Evolutionary conservation across 1,140 invertebrate species (phyloP), one percentile per base, ranked within the genome.

Genomic region (Trichonephila inaurata): DNA sequence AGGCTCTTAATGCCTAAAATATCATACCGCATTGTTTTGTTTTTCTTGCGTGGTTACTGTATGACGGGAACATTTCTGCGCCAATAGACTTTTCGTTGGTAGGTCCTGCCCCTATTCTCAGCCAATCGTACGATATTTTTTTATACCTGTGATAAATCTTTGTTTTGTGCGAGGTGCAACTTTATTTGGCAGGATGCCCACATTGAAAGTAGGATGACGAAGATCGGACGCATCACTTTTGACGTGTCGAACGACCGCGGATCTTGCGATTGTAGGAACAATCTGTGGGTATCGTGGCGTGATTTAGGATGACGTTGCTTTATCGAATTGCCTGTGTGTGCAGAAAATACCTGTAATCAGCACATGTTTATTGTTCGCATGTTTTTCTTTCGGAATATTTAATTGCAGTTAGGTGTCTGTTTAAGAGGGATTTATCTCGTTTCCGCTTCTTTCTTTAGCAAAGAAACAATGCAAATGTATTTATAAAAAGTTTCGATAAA

Each of bases 341-440:
- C 72, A 77, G 51, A 51, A 40, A 77, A 77, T 77, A 77, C 72
- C 72, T 77, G 72, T 40, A 33, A 77, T 77, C 72, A 77, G 72
- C 28, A 5, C 0, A 18, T 28, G 16, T 77, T 77, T 77, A 33
- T 33, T 77, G 33, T 28, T 33, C 33, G 72, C 28, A 28, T 33
- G 72, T 33, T 77, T 77, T 33, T 40, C 14, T 77, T 77, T 14
- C 28, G 33, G 33, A 16, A 16, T 19, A 19, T 33, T 77, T 40
- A 69, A 69, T 28, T 69, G 66, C 24, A n/a, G n/a, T 69, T 69
- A 2, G 66, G n/a, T 24, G 7, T 51, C 51, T 51, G 5, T 51
- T 69, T 10, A 12, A 21, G 10, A 2, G 10, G n/a, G n/a, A 69
- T 69, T 69, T 3, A 10, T 69, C n/a, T 69, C 66, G n/a, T 69